Conservation (phyloP, 2,113 vertebrate genomes). For the Callorhinus ursinus region DNA sequence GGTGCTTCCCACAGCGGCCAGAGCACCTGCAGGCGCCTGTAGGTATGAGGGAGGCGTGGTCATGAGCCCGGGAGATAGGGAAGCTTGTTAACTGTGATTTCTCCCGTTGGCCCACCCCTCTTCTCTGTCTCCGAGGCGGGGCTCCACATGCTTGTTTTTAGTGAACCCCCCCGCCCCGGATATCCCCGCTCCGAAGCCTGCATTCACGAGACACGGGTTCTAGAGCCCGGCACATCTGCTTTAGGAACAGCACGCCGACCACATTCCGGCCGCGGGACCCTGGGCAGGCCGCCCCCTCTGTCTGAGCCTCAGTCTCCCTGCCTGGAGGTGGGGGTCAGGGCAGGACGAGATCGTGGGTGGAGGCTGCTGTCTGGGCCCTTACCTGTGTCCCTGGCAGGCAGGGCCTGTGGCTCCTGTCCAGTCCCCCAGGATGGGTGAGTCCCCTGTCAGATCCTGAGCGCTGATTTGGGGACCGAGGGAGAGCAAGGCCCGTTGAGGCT, state of each 20-base stretch:
- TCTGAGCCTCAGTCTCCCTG: neutral
- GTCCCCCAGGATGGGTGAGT: neutral
- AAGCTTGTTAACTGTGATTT: neutral
- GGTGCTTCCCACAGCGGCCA: neutral
- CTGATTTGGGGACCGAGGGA: neutral
- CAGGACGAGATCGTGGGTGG: neutral
- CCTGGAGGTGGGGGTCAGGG: neutral
- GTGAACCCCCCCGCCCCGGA: neutral
- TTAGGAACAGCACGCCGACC: too few relatives aligned
- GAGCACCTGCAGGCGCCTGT: too few relatives aligned
- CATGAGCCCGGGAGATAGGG: neutral
- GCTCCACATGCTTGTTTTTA: accelerated
- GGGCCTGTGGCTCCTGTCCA: neutral
- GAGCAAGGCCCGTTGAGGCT: neutral
- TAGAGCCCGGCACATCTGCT: neutral
- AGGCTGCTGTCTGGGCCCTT: neutral
- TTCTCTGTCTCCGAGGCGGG: neutral
- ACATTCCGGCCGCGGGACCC: neutral
- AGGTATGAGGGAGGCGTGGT: neutral
- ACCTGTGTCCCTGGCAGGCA: too few relatives aligned
- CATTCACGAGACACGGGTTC: neutral
- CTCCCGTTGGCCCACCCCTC: neutral
- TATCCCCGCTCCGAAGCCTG: accelerated
- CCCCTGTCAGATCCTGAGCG: neutral
- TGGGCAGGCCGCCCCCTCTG: neutral